Conservation (phyloP, 2,888 invertebrate genomes). For the Augiades crinisus region DNA sequence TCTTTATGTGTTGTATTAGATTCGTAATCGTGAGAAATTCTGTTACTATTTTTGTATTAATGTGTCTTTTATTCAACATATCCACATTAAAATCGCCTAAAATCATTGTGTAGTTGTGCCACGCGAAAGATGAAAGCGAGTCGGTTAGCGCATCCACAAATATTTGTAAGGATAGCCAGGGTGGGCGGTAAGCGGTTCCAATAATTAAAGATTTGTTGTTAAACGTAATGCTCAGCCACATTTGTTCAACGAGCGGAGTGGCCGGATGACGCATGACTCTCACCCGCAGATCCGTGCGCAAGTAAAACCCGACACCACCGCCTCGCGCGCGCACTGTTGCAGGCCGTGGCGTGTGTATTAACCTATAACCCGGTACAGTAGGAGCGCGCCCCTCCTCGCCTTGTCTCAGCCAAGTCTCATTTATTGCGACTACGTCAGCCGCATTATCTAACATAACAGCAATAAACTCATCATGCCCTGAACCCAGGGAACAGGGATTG, state of each 20-base stretch:
- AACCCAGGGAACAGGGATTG: constrained; percentile 2
- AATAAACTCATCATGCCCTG: no score
- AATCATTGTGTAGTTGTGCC: constrained; percentile 21
- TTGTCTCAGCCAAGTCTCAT: constrained; percentile 21
- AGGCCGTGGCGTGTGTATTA: no score
- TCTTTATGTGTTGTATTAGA: no score
- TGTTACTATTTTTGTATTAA: no score
- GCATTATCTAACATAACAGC: no score
- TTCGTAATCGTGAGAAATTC: no score
- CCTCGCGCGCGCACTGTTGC: constrained; percentile 5
- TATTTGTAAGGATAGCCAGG: constrained; percentile 26
- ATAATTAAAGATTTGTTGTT: constrained; percentile 11
- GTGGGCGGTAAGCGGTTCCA: constrained; percentile 13
- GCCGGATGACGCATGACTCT: not conserved
- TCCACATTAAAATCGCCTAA: constrained; percentile 29
- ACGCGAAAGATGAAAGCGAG: constrained; percentile 12
- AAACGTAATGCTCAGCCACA: constrained; percentile 26
- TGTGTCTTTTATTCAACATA: not conserved
- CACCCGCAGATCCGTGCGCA: constrained; percentile 9
- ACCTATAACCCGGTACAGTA: constrained; percentile 13
- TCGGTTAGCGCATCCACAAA: constrained; percentile 30
- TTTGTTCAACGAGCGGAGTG: constrained; percentile 25
- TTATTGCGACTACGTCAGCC: no score
- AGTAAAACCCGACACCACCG: no score
- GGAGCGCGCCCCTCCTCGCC: no score